phyloP scores from a whole-genome alignment of 2,113 vertebrate genomes.

The Polyodon spathula region DNA sequence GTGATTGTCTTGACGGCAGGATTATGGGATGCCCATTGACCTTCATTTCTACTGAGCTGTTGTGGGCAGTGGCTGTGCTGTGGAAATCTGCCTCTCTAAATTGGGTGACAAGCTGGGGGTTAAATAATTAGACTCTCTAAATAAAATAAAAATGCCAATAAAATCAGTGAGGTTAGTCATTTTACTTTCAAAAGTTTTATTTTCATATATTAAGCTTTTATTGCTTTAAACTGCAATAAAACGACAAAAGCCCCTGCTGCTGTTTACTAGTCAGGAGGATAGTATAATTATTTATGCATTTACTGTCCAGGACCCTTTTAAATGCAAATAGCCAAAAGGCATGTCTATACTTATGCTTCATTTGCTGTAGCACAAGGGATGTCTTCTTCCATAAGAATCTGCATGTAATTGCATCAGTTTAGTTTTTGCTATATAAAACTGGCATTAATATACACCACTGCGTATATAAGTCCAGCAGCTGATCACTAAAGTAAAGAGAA shows the following conservation, averaged over 20 bases:
- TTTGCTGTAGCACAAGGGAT: slow-evolving; percentile 33
- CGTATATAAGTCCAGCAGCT: slow-evolving; percentile 21
- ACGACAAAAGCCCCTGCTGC: slow-evolving; percentile 24
- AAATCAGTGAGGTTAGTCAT: background rate
- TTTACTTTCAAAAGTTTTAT: slow-evolving; percentile 14
- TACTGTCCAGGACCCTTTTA: slow-evolving; percentile 34
- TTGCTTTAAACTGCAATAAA: slow-evolving; percentile 30
- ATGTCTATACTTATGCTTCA: slow-evolving; percentile 30
- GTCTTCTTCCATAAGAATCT: slow-evolving; percentile 30
- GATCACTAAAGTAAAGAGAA: slow-evolving; percentile 12
- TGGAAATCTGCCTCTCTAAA: too few species aligned
- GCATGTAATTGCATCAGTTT: slow-evolving; percentile 31
- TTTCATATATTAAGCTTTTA: slow-evolving; percentile 30
- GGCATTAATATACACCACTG: slow-evolving; percentile 24
- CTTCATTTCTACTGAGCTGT: too few species aligned
- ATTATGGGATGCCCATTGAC: too few species aligned
- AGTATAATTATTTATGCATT: slow-evolving; percentile 26
- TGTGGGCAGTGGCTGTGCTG: too few species aligned
- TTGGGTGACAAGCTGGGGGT: too few species aligned
- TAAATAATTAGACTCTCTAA: too few species aligned
- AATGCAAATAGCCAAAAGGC: slow-evolving; percentile 44
- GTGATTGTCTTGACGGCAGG: too few species aligned
- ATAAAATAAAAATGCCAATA: too few species aligned
- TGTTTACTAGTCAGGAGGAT: slow-evolving; percentile 27
- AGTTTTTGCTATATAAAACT: slow-evolving; percentile 10